Evolutionary conservation across 2,888 invertebrate genomes (phyloP), one percentile per base, ranked within the genome.

Genomic region (Ochropleura leucogaster): DNA sequence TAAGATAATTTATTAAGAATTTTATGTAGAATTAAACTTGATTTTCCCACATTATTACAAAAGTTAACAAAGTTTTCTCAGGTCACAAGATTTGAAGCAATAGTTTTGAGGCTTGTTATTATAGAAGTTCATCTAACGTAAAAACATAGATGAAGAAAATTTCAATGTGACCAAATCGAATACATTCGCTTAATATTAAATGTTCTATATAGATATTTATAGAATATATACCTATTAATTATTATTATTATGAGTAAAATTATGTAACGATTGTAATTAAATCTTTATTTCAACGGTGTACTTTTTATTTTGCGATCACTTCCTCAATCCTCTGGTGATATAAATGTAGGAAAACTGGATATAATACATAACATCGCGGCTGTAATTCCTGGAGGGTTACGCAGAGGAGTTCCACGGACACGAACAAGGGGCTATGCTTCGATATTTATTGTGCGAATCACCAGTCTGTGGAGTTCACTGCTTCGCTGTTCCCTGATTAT

Each of bases 241-340:
- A 95, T 93, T 95, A 94, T 92, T 92, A 94, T 94, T 94, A 96
- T 94, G 93, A 96, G 90, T 95, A 95, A 94, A 94, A 94, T 95
- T 95, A 96, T 96, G 96, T 96, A 96, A 95, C 94, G 92, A 96
- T 95, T 96, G 95, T 96, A 96, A 96, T 96, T 96, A 96, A 96
- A 96, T 94, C 95, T 95, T 96, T 96, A 96, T 96, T 96, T 96
- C 94, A 95, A 95, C 81, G 79, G 85, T 86, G 85, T 87, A 86
- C 87, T 90, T 95, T 95, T 93, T 90, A 92, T 94, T 93, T 91
- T 40, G 53, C 64, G 40, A 59, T 65, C 40, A 3, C 53, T 46
- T 78, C 80, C 83, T 77, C 3, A 74, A 59, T 59, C 68, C 81
- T 53, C 9, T 53, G 8, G 14, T 49, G 9, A 30, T 18, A n/a